A percentile compares a stretch with the other conserved stretches of the same genome.
Evolutionary conservation across 1,140 invertebrate species (phyloP).

Genomic region (Bombus soroeensis): DNA sequence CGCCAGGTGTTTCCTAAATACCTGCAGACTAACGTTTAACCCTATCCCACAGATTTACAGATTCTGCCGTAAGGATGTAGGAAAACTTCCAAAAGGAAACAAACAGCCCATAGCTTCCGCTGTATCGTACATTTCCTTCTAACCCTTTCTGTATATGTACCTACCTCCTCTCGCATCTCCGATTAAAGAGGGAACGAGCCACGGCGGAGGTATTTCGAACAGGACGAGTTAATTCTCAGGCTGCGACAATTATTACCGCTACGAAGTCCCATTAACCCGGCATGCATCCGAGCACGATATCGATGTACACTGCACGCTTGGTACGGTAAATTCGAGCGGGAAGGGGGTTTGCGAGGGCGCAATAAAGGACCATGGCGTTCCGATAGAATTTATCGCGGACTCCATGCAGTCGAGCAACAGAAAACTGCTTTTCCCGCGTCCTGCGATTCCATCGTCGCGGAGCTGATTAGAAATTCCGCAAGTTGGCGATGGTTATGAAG

Average conservation of each 20-base stretch:
- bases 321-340: slow-evolving; percentile 34
- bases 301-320: slow-evolving; percentile 23
- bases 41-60: neutral
- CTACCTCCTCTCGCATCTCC: neutral
- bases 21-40: neutral
- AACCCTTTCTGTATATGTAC: neutral
- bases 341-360: neutral
- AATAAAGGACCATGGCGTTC: slow-evolving; percentile 32
- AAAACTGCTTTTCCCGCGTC: slow-evolving; percentile 32
- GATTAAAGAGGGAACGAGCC: neutral
- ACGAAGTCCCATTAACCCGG: slow-evolving; percentile 21
- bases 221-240: slow-evolving; percentile 13
- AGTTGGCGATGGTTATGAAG: slow-evolving; percentile 10
- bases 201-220: neutral
- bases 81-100: neutral
- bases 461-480: slow-evolving; percentile 46
- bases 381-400: slow-evolving; percentile 42
- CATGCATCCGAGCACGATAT: slow-evolving; percentile 19
- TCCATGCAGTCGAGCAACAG: neutral
- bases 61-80: neutral
- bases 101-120: neutral
- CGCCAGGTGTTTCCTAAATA: too few relatives aligned
- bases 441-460: neutral
- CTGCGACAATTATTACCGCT: slow-evolving; percentile 28
- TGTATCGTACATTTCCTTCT: neutral